phyloP scores from a whole-genome alignment of 2,888 invertebrate genomes.

The Andrena haemorrhoa region DNA sequence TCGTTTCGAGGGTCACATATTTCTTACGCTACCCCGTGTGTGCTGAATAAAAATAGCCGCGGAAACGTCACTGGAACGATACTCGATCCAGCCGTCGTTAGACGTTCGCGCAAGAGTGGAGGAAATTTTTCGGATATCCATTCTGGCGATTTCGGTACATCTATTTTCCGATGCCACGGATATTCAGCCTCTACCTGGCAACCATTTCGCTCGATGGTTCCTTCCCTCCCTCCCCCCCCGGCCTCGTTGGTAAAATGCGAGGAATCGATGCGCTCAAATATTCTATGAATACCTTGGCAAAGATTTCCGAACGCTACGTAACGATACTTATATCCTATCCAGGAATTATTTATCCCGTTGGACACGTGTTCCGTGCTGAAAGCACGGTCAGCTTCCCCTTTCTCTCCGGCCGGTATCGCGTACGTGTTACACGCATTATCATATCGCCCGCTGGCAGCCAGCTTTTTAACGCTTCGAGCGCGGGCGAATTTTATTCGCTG shows the following conservation, averaged over 20 bases:
- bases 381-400: background rate
- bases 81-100: background rate
- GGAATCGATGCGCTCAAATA: slow-evolving; percentile 51
- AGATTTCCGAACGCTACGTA: slow-evolving; percentile 35
- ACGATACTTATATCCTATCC: slow-evolving; percentile 22
- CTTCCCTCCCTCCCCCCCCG: background rate
- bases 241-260: slow-evolving; percentile 16
- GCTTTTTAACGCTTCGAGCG: slow-evolving; percentile 18
- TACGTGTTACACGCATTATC: background rate
- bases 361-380: background rate
- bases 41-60: background rate
- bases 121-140: slow-evolving; percentile 15
- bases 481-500: slow-evolving; percentile 34
- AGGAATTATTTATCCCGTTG: slow-evolving; percentile 44
- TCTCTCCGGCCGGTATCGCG: background rate
- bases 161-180: slow-evolving; percentile 29
- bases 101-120: background rate
- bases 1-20: background rate
- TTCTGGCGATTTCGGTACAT: slow-evolving; percentile 12
- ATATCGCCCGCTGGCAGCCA: background rate
- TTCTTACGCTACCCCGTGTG: background rate
- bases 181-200: slow-evolving; percentile 26
- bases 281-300: slow-evolving; percentile 47
- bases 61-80: background rate
- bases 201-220: slow-evolving; percentile 29